phyloP scores from a whole-genome alignment of 1,140 invertebrate species.

The Conus ventricosus region DNA sequence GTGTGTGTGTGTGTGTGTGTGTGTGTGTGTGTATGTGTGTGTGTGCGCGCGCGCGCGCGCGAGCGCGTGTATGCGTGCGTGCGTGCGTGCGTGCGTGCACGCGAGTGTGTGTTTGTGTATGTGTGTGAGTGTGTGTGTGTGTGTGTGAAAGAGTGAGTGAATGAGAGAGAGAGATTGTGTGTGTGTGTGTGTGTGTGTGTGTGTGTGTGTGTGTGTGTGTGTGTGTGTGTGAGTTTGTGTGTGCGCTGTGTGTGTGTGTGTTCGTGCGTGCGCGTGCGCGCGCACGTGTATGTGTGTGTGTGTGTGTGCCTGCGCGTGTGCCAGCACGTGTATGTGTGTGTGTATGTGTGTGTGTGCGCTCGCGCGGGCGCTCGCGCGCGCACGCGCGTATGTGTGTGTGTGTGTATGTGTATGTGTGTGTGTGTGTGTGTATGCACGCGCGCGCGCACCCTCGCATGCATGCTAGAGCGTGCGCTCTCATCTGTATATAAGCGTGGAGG shows the following conservation, averaged over 20 bases:
- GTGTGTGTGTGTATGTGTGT: slow-evolving; percentile 9
- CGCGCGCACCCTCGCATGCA: no score
- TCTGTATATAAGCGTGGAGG: neutral
- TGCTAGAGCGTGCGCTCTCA: neutral
- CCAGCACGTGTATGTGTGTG: neutral
- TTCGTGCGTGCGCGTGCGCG: neutral
- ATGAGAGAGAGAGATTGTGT: no score
- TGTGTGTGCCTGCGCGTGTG: no score
- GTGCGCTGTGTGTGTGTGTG: slow-evolving; percentile 13
- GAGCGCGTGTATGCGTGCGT: no score
- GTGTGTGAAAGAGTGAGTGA: no score
- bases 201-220: neutral
- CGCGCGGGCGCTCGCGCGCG: neutral
- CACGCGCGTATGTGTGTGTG: neutral
- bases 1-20: slow-evolving; percentile 17
- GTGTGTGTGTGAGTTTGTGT: neutral
- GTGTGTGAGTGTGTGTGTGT: neutral
- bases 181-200: slow-evolving; percentile 18
- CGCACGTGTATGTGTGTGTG: neutral
- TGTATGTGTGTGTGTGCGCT: slow-evolving; percentile 10
- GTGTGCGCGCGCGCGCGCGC: neutral
- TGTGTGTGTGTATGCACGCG: neutral
- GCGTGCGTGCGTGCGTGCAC: neutral
- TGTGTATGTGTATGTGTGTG: neutral
- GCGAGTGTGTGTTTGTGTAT: neutral